Base-by-base conservation (phyloP, 2,797 vertebrate genomes). In the Gorsachius magnificus region DNA sequence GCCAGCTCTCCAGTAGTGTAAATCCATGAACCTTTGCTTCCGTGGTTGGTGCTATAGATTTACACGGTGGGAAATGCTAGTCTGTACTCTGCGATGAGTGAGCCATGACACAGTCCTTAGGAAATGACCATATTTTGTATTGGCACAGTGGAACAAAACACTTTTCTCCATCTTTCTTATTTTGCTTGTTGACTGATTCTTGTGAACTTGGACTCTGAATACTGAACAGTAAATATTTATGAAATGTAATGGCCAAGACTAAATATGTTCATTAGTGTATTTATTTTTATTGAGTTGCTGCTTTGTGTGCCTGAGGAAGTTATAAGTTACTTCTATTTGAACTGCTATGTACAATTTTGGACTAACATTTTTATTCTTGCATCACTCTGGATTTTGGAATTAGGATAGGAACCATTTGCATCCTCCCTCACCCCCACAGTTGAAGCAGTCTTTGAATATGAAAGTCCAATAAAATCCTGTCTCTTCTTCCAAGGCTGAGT, bases 241-340 rank as follows among this genome's bases (percentile, higher is more conserved):
- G 72, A 86, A 90, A 90, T 71, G 57, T 54, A 94, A 90, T 90
- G 83, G 79, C 83, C 90, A 78, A 88, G 89, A 90, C 87, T 86
- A 93, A 94, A 88, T 36, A 63, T 72, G 33, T 50, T 91, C 72
- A 93, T 94, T 95, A 94, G 50, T 58, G 31, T 85, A 43, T 94
- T 93, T 89, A 79, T 95, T 95, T 60, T 72, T 91, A 79, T 41
- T 91, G 87, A 79, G 43, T 64, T 76, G 90, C 65, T 87, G 64
- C 64, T 83, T 85, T 60, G 38, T 66, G 33, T 36, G 90, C 87
- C 89, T 64, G 87, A 91, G 88, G 87, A 96, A 95, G 83, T 80
- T 10, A 89, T 70, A 78, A 31, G 87, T 88, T 89, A 54, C 60
- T 85, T 89, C 79, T 75, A 9, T 77, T 83, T 63, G 51, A 85